These are phyloP conservation scores for Hydrocynus forskahlii DNA, from an alignment of 2,797 vertebrate species.

Conservation along the genomic window DNA sequence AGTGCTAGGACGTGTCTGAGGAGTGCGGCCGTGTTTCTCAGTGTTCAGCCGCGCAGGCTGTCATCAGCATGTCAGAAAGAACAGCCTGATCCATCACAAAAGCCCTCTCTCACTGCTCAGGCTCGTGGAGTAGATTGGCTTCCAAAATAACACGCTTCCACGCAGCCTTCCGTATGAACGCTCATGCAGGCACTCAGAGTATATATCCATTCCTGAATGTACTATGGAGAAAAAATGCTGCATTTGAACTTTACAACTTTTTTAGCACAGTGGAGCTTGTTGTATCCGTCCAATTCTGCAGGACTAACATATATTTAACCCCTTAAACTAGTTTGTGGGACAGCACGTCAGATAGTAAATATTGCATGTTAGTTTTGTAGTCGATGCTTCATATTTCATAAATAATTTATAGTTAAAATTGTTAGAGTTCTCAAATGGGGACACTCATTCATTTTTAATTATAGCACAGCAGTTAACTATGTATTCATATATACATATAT, in stretches of 20 bases:
- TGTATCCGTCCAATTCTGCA: neutral
- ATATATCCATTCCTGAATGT: constrained; percentile 34
- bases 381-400: neutral
- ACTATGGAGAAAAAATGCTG: neutral
- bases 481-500: no score
- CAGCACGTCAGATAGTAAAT: neutral
- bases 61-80: constrained; percentile 51
- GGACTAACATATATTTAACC: neutral
- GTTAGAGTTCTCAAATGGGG: neutral
- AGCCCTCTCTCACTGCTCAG: constrained; percentile 45
- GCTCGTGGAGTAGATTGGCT: constrained; percentile 47
- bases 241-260: constrained; percentile 9
- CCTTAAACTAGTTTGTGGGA: neutral
- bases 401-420: neutral
- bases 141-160: constrained; percentile 48
- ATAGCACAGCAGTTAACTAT: no score
- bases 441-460: neutral
- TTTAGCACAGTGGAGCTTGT: neutral
- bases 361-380: neutral
- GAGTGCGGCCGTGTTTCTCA: constrained; percentile 35
- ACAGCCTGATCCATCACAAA: constrained; percentile 53
- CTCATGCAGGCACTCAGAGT: constrained; percentile 26
- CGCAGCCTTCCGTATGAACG: constrained; percentile 41
- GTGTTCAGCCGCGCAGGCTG: constrained; percentile 45
- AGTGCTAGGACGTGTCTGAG: constrained; percentile 42